Evolutionary conservation across 2,888 invertebrate genomes (phyloP), one percentile per base, ranked within the genome.

Genomic region (Patella depressa): DNA sequence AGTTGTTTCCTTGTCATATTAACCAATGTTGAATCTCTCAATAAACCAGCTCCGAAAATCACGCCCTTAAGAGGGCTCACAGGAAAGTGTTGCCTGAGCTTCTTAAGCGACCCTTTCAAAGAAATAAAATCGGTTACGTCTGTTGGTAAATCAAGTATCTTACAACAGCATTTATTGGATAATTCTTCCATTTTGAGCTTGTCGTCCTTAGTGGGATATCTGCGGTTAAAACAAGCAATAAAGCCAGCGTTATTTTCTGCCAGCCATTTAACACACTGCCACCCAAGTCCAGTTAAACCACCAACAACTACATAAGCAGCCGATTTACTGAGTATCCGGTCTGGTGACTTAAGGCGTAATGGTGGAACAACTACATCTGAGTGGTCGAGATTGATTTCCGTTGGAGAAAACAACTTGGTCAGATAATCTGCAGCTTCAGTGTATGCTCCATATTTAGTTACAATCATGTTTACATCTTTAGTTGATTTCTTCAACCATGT

Each of bases 261-360:
- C 69, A 88, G 78, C 34, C 82, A 78, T 17, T 79, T 77, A 2
- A 86, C 79, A 53, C 84, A 75, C 24, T 84, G 83, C 87, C 87
- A 87, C 3, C 88, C 88, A 2, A 88, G 79, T 7, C 88, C 88
- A 7, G 85, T 86, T 12, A 85, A 79, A 2, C 88, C 87, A 12
- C 88, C 88, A 11, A 87, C 83, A 24, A 86, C 82, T 12, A 87
- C 71, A 74, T 88, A 88, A n/a, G 79, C 76, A 29, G 81, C 79
- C 29, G 83, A 73, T 45, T 77, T 71, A 19, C 83, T 71, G 59
- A 87, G 82, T 1, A 85, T 65, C 24, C 79, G n/a, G 15, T 19
- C 17, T 11, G 17, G 17, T 65, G 65, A 9, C 4, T 45, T 45
- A 5, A 45, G 45, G 45, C 45, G 45, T 45, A 45, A 45, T 45